These are phyloP conservation scores for Pyrocephalus nanus DNA, from an alignment of 2,797 vertebrate species.

Conservation along the genomic window DNA sequence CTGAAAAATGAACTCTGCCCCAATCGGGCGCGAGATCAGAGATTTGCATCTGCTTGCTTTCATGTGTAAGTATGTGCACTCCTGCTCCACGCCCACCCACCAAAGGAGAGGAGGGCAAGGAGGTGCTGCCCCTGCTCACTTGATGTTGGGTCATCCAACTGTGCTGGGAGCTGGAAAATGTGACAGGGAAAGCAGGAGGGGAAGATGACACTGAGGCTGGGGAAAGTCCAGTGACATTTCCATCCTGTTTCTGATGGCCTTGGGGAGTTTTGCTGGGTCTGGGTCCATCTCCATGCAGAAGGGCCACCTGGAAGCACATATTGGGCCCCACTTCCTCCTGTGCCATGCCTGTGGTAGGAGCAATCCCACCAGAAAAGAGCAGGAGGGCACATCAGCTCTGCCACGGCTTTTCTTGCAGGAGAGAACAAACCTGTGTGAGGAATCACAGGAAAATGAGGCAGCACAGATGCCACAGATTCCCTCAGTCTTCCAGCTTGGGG, in stretches of 20 bases:
- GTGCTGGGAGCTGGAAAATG: background rate
- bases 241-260: background rate
- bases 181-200: background rate
- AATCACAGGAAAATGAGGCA: background rate
- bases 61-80: background rate
- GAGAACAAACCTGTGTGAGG: background rate
- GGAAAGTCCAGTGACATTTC: background rate
- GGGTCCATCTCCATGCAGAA: background rate
- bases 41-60: conserved; percentile 31
- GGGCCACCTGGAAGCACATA: too few species aligned
- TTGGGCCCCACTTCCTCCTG: background rate
- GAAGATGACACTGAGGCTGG: rapidly evolving
- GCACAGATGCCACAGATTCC: rapidly evolving
- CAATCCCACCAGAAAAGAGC: background rate
- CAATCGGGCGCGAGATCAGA: background rate
- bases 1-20: conserved; percentile 51
- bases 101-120: background rate
- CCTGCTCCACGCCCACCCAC: background rate
- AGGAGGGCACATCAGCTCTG: background rate
- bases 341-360: rapidly evolving
- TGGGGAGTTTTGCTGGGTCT: background rate
- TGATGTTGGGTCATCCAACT: background rate
- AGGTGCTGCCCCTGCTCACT: background rate
- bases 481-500: background rate
- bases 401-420: background rate